These are phyloP conservation scores for Syndactyla subalaris DNA, from an alignment of 2,797 vertebrate genomes.

Conservation along the genomic window DNA sequence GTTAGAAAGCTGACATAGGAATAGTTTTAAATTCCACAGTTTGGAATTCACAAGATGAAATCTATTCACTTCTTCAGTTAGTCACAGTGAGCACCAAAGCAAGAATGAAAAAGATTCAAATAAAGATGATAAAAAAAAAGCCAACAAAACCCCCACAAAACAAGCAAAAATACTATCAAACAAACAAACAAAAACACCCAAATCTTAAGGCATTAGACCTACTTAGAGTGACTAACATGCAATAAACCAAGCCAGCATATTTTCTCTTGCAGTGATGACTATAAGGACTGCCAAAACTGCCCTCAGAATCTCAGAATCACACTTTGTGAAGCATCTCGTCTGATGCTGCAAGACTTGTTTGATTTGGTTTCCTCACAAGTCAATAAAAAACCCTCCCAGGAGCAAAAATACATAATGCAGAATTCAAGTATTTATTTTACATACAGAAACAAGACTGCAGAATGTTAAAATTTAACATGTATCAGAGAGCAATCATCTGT, in stretches of 20 bases:
- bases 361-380: neutral
- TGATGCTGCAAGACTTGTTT: neutral
- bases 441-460: neutral
- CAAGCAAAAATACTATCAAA: no score
- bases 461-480: neutral
- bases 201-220: neutral
- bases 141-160: no score
- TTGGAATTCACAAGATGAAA: neutral
- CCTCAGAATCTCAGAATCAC: neutral
- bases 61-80: neutral
- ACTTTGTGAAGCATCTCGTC: neutral
- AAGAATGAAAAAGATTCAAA: neutral
- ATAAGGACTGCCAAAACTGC: neutral
- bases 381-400: neutral
- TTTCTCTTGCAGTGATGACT: neutral
- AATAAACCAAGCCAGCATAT: fast-evolving
- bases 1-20: neutral
- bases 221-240: neutral
- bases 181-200: neutral
- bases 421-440: neutral
- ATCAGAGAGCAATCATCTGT: neutral
- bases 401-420: neutral
- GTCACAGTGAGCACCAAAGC: neutral
- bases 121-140: neutral
- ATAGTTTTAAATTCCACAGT: neutral